Conservation (phyloP, 2,797 vertebrate species). For the Adelosebastes latens region DNA sequence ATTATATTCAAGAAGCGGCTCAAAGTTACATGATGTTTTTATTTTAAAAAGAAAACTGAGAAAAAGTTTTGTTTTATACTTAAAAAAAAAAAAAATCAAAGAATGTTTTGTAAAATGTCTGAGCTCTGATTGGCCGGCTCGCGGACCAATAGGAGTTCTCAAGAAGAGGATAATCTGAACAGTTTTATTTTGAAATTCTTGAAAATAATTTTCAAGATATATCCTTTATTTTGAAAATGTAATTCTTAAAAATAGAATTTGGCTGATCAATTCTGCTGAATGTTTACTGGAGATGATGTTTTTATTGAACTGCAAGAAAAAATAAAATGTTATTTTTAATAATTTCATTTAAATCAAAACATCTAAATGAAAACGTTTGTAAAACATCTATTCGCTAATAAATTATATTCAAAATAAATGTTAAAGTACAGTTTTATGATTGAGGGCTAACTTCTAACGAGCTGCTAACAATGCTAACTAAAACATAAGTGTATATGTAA, state of each 20-base stretch:
- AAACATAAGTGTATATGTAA: not conserved
- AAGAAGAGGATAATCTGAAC: not conserved
- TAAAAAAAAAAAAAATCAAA: not conserved
- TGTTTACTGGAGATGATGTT: not conserved
- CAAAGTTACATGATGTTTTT: not conserved
- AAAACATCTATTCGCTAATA: constrained; percentile 18
- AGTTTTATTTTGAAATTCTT: not conserved
- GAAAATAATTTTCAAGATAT: not conserved
- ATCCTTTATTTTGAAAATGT: not conserved
- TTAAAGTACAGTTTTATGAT: constrained; percentile 18
- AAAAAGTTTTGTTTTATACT: not conserved
- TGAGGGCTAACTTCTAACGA: not conserved
- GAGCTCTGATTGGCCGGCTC: not conserved
- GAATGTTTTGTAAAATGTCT: not conserved
- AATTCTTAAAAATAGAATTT: not conserved
- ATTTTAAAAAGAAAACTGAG: not conserved
- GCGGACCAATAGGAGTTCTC: not conserved
- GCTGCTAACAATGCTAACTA: constrained; percentile 5
- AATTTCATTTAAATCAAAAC: not conserved
- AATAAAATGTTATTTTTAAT: not conserved
- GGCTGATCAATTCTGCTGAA: not conserved
- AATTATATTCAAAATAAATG: constrained; percentile 12
- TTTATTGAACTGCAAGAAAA: not conserved
- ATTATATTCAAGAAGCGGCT: not conserved
- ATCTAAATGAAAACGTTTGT: not conserved